Base-by-base conservation (phyloP, 2,797 vertebrate genomes). In the Periophthalmus magnuspinnatus region DNA sequence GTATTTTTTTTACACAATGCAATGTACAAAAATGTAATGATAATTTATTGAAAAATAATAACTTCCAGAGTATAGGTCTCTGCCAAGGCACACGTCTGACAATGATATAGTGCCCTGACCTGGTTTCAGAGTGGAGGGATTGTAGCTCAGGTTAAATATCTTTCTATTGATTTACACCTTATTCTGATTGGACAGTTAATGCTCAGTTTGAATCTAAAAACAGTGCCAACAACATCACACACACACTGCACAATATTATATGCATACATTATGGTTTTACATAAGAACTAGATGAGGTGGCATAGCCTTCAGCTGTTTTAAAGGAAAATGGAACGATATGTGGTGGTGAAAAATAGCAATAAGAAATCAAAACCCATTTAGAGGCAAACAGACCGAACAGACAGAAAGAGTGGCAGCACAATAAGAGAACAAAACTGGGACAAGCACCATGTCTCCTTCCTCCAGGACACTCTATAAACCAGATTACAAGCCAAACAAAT, bases 361-460 rank as follows among this genome's bases (percentile, higher is more conserved):
- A 72, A 55, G 70, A 77, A 73, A 81, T 87, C 72, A 78, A 47
- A 52, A 69, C 48, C 68, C 32, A 63, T 84, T 86, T 80, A 73
- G 72, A 63, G 33, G 77, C 74, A 82, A 47, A 69, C 72, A 58
- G 62, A 69, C 74, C 58, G 64, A 47, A 68, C 72, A 58, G 62
- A 69, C 74, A 58, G 64, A 11, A 73, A 80, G 78, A 68, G 41
- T 13, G 65, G 65, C 47, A 67, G 68, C 80, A 62, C 70, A 68
- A 79, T 73, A 81, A 86, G 78, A 69, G 76, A 77, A 74, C 58
- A 70, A 75, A 75, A 81, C 77, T 72, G 71, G 67, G 76, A 68
- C 38, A 3, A 32, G 65, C 77, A 83, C 80, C 80, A 78, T 76
- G 75, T 82, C 71, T 64, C 36, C 52, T 68, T 84, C 67, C 58